Base-by-base conservation (phyloP, 2,797 vertebrate genomes). In the Tamandua tetradactyla region DNA sequence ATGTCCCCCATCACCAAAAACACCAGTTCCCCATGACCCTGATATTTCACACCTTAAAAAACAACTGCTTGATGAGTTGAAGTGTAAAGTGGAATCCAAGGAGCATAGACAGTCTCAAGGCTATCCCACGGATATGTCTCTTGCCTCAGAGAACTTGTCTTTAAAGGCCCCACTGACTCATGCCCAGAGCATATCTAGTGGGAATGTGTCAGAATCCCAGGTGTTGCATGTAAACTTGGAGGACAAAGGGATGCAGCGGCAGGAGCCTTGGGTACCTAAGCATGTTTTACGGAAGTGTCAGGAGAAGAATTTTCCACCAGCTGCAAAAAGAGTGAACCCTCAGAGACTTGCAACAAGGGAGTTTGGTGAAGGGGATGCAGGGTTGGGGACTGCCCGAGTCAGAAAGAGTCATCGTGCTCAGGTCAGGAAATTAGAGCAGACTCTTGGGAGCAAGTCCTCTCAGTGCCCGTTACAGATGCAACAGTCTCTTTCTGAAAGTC, bases 91-190 rank as follows among this genome's bases (percentile, higher is more conserved):
- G 18, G 47, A 78, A 40, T 35, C 32, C 0, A 3, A 20, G 20
- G 2, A 42, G 14, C 22, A 6, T 3, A 47, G 10, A 25, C 14
- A 64, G 20, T 27, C 13, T 23, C 40, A 76, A 52, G 37, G 32
- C 42, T 22, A 55, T 14, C 0, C 10, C 27, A 25, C 0, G 1
- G 27, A 61, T 1, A 1, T 18, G 7, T 4, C 7, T 1, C 15
- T 1, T 35, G 27, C 18, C 42, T 85, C 61, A 32, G 40, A 71
- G 52, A 30, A 32, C n/a, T 11, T 84, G 27, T 59, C 22, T 52
- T 10, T 15, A 3, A 76, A 81, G 57, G 14, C 35, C 40, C 79
- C 44, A 8, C 6, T 15, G 13, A 42, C 2, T n/a, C 6, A 14
- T 40, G 9, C 35, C 25, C 47, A 47, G 18, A 15, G 5, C 25